Conservation (phyloP, 1,140 invertebrate genomes). For the Drosophila tristis region DNA sequence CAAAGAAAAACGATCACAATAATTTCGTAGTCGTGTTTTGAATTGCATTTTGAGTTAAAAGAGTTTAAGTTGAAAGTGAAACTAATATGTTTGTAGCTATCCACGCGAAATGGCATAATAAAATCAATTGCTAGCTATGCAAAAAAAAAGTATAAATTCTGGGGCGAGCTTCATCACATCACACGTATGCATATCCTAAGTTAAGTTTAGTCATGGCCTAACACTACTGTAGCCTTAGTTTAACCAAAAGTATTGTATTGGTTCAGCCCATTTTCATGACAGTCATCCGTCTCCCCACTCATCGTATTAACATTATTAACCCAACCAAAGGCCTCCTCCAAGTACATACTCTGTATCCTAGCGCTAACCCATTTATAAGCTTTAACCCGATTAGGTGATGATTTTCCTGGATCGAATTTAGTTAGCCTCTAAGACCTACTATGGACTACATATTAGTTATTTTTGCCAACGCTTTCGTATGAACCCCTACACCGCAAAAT, state of each 20-base stretch:
- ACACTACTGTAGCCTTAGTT: conserved; percentile 40
- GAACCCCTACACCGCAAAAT: conserved; percentile 26
- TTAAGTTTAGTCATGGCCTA: conserved; percentile 57
- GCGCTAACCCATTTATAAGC: conserved; percentile 40
- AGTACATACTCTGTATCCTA: conserved; percentile 24
- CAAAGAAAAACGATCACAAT: no score
- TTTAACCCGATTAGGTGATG: conserved; percentile 45
- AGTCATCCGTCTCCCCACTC: not conserved
- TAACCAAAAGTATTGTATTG: conserved; percentile 32
- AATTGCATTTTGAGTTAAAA: conserved; percentile 13
- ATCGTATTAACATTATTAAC: conserved; percentile 35
- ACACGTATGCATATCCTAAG: conserved; percentile 52
- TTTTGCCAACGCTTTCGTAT: conserved; percentile 53
- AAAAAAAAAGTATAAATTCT: conserved; percentile 13
- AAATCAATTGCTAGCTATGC: conserved; percentile 18
- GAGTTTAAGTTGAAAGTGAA: conserved; percentile 23
- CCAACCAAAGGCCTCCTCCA: conserved; percentile 8
- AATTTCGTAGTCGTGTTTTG: conserved; percentile 9
- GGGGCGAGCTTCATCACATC: conserved; percentile 14
- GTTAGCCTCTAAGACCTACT: conserved; percentile 44
- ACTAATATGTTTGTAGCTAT: conserved; percentile 23
- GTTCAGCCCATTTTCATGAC: not conserved
- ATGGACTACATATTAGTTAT: conserved; percentile 29
- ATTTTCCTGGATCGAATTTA: conserved; percentile 57
- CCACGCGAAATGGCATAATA: conserved; percentile 20